Conservation (phyloP, 1,140 invertebrate species). For the Zophobas morio region DNA sequence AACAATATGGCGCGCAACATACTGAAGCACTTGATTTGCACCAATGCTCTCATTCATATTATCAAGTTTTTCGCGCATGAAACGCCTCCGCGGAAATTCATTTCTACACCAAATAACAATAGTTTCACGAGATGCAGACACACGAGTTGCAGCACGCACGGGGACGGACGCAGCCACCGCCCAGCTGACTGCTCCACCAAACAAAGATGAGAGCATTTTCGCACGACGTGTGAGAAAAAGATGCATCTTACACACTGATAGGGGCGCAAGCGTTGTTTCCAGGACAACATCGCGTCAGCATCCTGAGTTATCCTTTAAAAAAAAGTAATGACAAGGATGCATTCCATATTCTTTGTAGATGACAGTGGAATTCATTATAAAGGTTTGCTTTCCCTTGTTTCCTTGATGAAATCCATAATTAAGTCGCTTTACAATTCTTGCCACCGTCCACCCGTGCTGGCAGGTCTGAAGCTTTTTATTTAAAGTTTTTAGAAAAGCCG, state of each 20-base stretch:
- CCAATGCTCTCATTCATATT: conserved; percentile 15
- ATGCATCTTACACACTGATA: conserved; percentile 7
- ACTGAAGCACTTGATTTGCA: conserved; percentile 12
- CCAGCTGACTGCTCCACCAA: conserved; percentile 54
- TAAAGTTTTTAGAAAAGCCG: too few relatives aligned
- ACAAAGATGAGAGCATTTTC: conserved; percentile 39
- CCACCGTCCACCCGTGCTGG: too few relatives aligned
- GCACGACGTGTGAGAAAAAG: conserved; percentile 34
- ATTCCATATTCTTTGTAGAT: conserved; percentile 13
- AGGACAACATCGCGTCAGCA: conserved; percentile 55
- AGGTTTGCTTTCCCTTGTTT: too few relatives aligned
- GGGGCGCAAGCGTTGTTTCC: conserved; percentile 58
- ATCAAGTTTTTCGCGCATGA: conserved; percentile 32
- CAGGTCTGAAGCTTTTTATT: too few relatives aligned
- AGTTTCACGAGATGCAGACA: conserved; percentile 39
- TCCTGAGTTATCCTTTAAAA: conserved; percentile 47
- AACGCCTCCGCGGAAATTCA: conserved; percentile 24
- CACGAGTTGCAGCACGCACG: conserved; percentile 50
- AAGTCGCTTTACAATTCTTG: too few relatives aligned
- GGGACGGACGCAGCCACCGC: conserved; percentile 56
- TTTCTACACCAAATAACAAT: conserved; percentile 40
- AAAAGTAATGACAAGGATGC: conserved; percentile 31
- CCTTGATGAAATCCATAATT: too few relatives aligned
- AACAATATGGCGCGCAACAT: conserved; percentile 49
- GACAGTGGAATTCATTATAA: background rate